phyloP scores from a whole-genome alignment of 2,797 vertebrate species.

The Acanthurus leucopareius region DNA sequence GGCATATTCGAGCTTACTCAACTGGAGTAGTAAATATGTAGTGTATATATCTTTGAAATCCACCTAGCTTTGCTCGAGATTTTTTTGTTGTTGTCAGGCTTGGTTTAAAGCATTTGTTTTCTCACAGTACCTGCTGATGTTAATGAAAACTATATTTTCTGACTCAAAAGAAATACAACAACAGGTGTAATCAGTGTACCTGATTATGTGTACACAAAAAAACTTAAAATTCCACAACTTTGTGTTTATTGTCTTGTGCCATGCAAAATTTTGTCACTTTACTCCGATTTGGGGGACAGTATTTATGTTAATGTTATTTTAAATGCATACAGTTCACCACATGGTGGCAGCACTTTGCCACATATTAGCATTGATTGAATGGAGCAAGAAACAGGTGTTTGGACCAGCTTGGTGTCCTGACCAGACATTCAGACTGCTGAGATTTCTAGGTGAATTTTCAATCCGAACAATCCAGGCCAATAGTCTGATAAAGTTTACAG shows the following conservation, averaged over 20 bases:
- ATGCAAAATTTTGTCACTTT: conserved; percentile 17
- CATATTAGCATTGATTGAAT: conserved; percentile 1
- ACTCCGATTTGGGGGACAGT: not conserved
- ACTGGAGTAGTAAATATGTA: not conserved
- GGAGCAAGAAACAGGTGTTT: not conserved
- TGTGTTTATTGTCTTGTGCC: conserved; percentile 20
- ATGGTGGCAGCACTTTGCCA: conserved; percentile 70
- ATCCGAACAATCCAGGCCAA: conserved; percentile 7
- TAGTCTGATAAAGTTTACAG: conserved; percentile 36
- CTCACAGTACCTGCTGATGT: not conserved
- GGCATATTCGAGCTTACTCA: not conserved
- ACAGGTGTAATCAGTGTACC: not conserved
- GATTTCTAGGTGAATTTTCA: conserved; percentile 7
- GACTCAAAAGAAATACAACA: not conserved
- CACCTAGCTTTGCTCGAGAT: not conserved
- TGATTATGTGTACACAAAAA: conserved; percentile 1
- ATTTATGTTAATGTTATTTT: conserved; percentile 28
- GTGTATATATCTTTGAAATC: not conserved
- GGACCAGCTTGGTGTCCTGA: not conserved
- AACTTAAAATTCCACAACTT: not conserved
- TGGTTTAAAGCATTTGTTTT: conserved; percentile 3
- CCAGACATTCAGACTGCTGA: conserved; percentile 8
- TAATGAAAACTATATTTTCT: conserved; percentile 23
- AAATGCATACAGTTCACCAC: conserved; percentile 59
- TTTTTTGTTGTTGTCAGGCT: not conserved